Evolutionary conservation across 2,113 vertebrate genomes (phyloP).

Genomic region (Alouatta palliata): DNA sequence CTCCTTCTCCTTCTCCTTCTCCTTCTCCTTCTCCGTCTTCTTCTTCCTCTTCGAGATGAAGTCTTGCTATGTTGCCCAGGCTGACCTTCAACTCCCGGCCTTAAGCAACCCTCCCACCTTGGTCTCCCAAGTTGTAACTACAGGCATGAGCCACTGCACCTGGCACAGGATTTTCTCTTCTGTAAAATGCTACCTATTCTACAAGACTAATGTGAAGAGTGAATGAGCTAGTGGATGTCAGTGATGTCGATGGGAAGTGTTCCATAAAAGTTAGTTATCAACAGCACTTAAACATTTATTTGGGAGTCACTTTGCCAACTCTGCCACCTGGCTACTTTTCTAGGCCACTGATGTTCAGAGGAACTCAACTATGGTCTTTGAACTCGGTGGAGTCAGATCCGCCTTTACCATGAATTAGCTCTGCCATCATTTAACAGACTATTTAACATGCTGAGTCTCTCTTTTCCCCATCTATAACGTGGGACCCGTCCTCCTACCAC

Average conservation of each 20-base stretch:
- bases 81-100: no score
- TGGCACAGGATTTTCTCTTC: background rate
- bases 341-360: background rate
- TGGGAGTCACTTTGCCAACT: background rate
- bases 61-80: no score
- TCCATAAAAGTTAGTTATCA: background rate
- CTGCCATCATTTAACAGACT: background rate
- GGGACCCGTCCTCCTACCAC: background rate
- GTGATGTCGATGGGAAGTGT: background rate
- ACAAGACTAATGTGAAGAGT: background rate
- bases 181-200: background rate
- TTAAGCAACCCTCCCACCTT: no score
- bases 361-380: background rate
- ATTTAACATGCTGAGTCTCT: background rate
- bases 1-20: no score
- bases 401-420: background rate
- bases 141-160: no score
- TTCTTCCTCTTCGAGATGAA: no score
- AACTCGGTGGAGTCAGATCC: background rate
- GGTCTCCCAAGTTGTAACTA: no score
- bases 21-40: no score
- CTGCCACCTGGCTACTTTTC: background rate
- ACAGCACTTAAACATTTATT: background rate
- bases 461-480: background rate
- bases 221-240: background rate